phyloP scores from a whole-genome alignment of 2,797 vertebrate genomes.

The Pseudocheirus occidentalis region DNA sequence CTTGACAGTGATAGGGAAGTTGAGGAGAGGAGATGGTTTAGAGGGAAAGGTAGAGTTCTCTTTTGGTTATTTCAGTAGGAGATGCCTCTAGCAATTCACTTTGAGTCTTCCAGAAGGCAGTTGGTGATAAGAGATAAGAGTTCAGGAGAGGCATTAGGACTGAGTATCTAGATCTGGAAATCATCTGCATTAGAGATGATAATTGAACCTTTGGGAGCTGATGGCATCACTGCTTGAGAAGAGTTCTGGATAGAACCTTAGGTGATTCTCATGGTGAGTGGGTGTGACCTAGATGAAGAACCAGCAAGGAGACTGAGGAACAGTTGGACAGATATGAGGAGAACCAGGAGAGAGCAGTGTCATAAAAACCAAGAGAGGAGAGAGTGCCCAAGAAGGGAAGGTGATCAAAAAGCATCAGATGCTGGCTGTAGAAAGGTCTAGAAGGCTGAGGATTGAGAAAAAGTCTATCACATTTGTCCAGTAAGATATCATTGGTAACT shows the following conservation, averaged over 20 bases:
- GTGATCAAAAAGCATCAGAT: background rate
- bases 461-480: background rate
- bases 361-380: background rate
- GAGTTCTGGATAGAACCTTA: background rate
- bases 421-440: background rate
- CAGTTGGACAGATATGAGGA: background rate
- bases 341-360: background rate
- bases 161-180: background rate
- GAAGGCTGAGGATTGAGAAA: background rate
- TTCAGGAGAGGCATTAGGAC: background rate
- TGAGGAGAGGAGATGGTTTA: background rate
- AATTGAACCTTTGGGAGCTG: background rate
- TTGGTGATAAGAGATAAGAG: background rate
- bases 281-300: background rate
- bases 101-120: background rate
- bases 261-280: background rate
- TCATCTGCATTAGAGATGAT: background rate
- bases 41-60: background rate
- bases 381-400: background rate
- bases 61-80: background rate
- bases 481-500: background rate
- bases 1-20: background rate
- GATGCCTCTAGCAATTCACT: background rate
- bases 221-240: background rate
- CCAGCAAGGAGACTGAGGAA: background rate